Conservation (phyloP, 2,888 invertebrate species). For the Gibbula magus region DNA sequence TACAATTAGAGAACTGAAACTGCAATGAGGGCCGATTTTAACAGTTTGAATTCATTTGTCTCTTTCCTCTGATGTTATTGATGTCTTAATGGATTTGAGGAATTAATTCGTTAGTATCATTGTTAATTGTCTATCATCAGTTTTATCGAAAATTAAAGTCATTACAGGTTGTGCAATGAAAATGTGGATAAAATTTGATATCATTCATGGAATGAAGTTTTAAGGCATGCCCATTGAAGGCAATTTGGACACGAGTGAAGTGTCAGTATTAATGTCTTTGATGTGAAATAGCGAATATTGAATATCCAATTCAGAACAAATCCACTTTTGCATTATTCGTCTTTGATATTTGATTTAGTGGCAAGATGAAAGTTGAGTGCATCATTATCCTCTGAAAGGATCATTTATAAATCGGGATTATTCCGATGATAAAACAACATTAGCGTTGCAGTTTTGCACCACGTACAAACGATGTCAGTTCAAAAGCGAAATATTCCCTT, state of each 20-base stretch:
- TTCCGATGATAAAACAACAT: conserved; percentile 13
- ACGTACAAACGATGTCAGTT: neutral
- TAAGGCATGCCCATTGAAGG: neutral
- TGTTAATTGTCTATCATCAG: neutral
- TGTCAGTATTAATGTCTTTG: neutral
- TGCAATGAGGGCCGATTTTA: no score
- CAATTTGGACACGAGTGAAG: neutral
- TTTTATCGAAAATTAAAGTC: neutral
- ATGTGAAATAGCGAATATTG: neutral
- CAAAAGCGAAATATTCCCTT: neutral
- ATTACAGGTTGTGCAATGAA: conserved; percentile 4
- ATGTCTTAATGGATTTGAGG: no score
- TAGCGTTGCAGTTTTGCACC: neutral
- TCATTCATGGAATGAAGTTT: neutral
- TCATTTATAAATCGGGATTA: conserved; percentile 8
- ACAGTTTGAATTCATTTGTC: no score
- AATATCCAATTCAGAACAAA: conserved; percentile 1
- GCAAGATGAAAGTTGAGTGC: conserved; percentile 13
- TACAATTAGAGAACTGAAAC: no score
- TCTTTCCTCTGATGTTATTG: no score
- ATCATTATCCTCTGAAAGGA: neutral
- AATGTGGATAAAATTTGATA: conserved; percentile 5
- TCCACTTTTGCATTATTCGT: conserved; percentile 1
- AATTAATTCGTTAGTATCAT: neutral
- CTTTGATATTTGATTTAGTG: conserved; percentile 12